Evolutionary conservation across 2,888 invertebrate genomes (phyloP).

Genomic region (Cactoblastis cactorum): DNA sequence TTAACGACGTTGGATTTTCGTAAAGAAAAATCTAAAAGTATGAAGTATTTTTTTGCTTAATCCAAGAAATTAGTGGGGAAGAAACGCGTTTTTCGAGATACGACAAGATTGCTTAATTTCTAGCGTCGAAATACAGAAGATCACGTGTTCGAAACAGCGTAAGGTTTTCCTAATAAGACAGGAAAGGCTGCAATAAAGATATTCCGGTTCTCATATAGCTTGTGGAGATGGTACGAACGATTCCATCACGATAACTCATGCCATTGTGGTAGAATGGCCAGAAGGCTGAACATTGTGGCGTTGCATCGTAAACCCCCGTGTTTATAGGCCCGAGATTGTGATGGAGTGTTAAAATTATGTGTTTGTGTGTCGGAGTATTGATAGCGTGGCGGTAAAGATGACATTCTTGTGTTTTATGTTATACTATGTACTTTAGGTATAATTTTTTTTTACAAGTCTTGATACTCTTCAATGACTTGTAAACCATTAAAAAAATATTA

Average conservation of each 20-base stretch:
- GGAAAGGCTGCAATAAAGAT: background rate
- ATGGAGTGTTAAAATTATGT: slow-evolving; percentile 7
- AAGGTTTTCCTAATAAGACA: background rate
- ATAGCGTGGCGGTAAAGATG: background rate
- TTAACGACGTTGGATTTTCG: too few species aligned
- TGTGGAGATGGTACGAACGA: background rate
- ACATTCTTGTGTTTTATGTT: background rate
- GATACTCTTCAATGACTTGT: too few species aligned
- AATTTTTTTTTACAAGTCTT: too few species aligned
- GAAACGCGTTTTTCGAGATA: too few species aligned
- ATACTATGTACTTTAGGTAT: too few species aligned
- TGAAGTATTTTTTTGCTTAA: too few species aligned
- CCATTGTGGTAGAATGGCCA: background rate
- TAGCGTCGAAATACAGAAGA: too few species aligned
- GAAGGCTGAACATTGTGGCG: background rate
- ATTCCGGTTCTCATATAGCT: background rate
- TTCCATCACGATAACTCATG: slow-evolving; percentile 5
- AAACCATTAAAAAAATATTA: too few species aligned
- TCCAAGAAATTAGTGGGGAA: too few species aligned
- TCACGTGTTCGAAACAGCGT: background rate
- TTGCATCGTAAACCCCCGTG: slow-evolving; percentile 4
- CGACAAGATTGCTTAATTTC: too few species aligned
- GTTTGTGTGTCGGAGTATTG: background rate
- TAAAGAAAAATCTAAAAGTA: too few species aligned
- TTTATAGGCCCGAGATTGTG: background rate